Percentiles rank a stretch among this genome's conserved stretches.
These are phyloP conservation scores for Drosophila subpulchrella DNA, from an alignment of 1,140 invertebrate genomes.

Conservation along the genomic window DNA sequence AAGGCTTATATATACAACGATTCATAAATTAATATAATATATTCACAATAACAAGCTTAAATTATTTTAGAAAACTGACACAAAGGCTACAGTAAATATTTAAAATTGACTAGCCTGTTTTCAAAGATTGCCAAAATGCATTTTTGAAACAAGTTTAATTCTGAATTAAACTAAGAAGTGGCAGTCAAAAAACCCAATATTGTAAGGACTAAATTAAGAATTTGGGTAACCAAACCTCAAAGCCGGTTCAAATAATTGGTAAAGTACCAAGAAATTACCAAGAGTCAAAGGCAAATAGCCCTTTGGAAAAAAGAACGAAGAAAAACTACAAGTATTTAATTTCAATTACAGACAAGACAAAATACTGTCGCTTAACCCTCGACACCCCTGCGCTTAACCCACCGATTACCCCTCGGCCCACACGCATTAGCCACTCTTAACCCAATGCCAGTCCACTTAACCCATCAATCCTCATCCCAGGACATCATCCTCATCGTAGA, in stretches of 20 bases:
- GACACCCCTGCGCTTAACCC: not conserved
- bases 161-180: not conserved
- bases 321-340: conserved; percentile 68
- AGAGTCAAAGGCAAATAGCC: conserved; percentile 3
- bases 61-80: no score
- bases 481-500: conserved; percentile 9
- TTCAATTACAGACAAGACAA: conserved; percentile 62
- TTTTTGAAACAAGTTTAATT: not conserved
- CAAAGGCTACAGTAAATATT: no score
- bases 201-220: not conserved
- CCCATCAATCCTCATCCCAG: conserved; percentile 33
- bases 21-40: no score
- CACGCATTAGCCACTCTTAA: not conserved
- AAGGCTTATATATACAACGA: no score
- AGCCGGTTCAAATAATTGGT: conserved; percentile 8
- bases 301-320: not conserved
- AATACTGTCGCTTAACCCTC: conserved; percentile 26
- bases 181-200: not conserved
- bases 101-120: no score
- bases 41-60: no score
- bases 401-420: not conserved
- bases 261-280: conserved; percentile 4
- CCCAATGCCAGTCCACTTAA: not conserved
- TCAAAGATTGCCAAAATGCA: not conserved
- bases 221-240: conserved; percentile 2